Conservation (phyloP, 1,140 invertebrate genomes). For the Bombus waltoni region DNA sequence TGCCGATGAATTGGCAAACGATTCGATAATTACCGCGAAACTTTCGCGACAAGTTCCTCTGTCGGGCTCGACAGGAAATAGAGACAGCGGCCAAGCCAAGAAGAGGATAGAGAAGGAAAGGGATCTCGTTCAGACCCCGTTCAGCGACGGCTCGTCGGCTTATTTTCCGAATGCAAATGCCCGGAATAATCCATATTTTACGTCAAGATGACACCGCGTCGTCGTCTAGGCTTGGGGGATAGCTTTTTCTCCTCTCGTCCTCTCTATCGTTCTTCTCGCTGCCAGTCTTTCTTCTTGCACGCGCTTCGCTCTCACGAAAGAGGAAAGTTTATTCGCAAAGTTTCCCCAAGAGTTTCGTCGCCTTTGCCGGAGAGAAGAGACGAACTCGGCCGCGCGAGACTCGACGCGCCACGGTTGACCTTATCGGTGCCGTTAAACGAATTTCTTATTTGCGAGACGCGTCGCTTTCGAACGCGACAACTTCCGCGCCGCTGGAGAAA, state of each 20-base stretch:
- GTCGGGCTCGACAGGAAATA: background rate
- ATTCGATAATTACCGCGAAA: constrained; percentile 67
- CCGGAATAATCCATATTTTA: constrained; percentile 82
- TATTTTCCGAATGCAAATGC: constrained; percentile 82
- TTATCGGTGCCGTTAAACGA: constrained; percentile 31
- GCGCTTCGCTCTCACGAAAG: constrained; percentile 63
- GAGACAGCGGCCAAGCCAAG: background rate
- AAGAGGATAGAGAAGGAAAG: background rate
- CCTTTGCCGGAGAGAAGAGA: background rate
- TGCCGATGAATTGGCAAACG: constrained; percentile 55
- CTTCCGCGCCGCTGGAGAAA: background rate
- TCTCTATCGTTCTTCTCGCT: constrained; percentile 17
- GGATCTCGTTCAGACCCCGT: constrained; percentile 17
- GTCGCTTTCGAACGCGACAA: constrained; percentile 29
- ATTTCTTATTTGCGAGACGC: constrained; percentile 51
- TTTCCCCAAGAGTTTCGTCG: constrained; percentile 62
- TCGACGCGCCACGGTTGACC: constrained; percentile 34
- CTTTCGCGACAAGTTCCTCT: constrained; percentile 52
- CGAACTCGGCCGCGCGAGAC: constrained; percentile 18
- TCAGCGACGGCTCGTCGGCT: constrained; percentile 71
- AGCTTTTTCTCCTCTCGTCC: constrained; percentile 29
- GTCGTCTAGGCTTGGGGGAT: constrained; percentile 55
- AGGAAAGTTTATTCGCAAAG: constrained; percentile 77
- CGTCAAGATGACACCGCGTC: constrained; percentile 75
- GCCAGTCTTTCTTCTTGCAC: constrained; percentile 35